Evolutionary conservation across 2,888 invertebrate species (phyloP).

Genomic region (Drosophila rellima): DNA sequence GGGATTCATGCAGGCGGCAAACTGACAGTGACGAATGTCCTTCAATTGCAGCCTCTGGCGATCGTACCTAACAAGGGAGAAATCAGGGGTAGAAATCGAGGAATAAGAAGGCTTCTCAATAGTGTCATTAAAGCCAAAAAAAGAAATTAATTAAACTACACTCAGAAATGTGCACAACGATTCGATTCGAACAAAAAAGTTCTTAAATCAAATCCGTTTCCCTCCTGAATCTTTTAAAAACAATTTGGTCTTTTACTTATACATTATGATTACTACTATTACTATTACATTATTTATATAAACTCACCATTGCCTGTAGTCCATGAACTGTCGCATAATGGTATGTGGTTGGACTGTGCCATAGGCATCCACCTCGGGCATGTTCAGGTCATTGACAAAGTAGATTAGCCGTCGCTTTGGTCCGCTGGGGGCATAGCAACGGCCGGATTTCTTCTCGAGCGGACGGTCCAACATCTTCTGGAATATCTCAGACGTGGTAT

Average conservation of each 20-base stretch:
- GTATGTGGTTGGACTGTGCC: slow-evolving; percentile 98
- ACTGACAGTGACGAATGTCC: slow-evolving; percentile 97
- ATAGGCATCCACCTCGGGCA: slow-evolving; percentile 98
- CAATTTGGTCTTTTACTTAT: no score
- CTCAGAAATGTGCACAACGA: no score
- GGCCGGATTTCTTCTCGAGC: slow-evolving; percentile 97
- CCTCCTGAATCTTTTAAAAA: no score
- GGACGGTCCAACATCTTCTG: slow-evolving; percentile 96
- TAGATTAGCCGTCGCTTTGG: slow-evolving; percentile 92
- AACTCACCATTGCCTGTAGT: slow-evolving; percentile 96
- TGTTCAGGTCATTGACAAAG: slow-evolving; percentile 98
- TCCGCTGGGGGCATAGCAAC: slow-evolving; percentile 96
- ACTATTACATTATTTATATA: no score
- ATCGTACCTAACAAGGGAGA: slow-evolving; percentile 87
- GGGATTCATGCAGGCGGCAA: slow-evolving; percentile 98
- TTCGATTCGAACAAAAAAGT: no score
- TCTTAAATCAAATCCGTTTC: no score
- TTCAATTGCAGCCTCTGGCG: slow-evolving; percentile 93
- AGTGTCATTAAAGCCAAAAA: no score
- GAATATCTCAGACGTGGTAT: slow-evolving; percentile 96
- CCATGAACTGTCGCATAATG: slow-evolving; percentile 96
- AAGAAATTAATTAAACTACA: no score
- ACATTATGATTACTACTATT: no score
- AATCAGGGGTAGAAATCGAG: no score
- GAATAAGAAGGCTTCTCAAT: no score